Conservation (phyloP, 2,113 vertebrate genomes). For the Tiliqua scincoides region DNA sequence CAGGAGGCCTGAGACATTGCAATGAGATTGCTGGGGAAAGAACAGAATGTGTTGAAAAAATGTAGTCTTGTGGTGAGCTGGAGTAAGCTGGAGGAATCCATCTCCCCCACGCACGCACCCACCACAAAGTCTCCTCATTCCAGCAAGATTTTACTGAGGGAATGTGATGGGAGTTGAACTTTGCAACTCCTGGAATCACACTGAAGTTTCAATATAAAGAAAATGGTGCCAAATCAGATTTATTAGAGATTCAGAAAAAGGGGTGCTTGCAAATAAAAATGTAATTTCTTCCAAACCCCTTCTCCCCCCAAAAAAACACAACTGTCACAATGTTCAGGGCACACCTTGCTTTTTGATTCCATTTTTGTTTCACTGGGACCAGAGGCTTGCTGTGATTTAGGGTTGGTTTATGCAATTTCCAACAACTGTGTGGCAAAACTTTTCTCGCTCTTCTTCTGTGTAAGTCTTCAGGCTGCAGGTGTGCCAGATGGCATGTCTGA, state of each 20-base stretch:
- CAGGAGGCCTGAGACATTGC: not conserved
- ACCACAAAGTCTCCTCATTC: not conserved
- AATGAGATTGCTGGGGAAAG: not conserved
- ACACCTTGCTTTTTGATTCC: not conserved
- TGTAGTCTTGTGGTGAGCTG: not conserved
- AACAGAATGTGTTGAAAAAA: not conserved
- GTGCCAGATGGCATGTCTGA: not conserved
- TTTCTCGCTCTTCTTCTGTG: no score
- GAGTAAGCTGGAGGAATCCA: not conserved
- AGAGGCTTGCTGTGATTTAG: not conserved
- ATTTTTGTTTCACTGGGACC: not conserved
- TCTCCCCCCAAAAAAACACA: not conserved
- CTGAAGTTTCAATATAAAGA: not conserved
- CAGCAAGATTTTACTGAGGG: not conserved
- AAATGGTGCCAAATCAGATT: not conserved
- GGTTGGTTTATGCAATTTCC: not conserved
- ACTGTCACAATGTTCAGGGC: not conserved
- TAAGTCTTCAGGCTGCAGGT: not conserved
- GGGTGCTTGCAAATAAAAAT: not conserved
- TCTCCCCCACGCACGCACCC: no score
- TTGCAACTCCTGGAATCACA: not conserved
- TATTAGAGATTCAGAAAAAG: not conserved
- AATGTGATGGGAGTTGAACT: not conserved
- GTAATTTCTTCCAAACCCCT: not conserved
- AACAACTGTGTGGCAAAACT: not conserved